Percentiles rank a stretch among this genome's conserved stretches.
Evolutionary conservation across 2,888 invertebrate species (phyloP).

Genomic region (Drosophila infuscata): DNA sequence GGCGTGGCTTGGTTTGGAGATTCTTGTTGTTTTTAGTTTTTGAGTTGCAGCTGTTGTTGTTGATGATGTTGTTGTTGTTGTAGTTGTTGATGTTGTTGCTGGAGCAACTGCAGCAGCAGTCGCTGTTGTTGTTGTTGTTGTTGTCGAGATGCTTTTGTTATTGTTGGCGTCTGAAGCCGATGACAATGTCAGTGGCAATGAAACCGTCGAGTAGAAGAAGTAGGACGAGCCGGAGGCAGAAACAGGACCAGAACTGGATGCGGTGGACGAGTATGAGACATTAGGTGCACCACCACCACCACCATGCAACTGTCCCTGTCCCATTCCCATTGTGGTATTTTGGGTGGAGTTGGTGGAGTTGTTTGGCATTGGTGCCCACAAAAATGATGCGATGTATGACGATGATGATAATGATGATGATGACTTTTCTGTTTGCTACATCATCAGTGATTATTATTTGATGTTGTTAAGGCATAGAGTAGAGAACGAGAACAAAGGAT

Average conservation of each 20-base stretch:
- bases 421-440: constrained; percentile 67
- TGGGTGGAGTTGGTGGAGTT: constrained; percentile 14
- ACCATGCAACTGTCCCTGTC: constrained; percentile 6
- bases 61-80: constrained; percentile 27
- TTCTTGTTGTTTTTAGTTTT: constrained; percentile 39
- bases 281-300: constrained; percentile 27
- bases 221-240: constrained; percentile 28
- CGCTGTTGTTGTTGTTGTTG: constrained; percentile 27
- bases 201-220: constrained; percentile 58
- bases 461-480: constrained; percentile 27
- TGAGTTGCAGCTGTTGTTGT: constrained; percentile 52
- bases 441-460: constrained; percentile 12
- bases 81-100: constrained; percentile 18
- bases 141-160: constrained; percentile 38
- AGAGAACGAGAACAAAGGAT: constrained; percentile 51
- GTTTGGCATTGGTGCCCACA: constrained; percentile 68
- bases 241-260: constrained; percentile 20
- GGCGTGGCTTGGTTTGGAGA: constrained; percentile 44
- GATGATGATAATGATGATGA: constrained; percentile 53
- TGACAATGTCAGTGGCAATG: constrained; percentile 56
- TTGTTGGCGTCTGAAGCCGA: constrained; percentile 27
- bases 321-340: constrained; percentile 25
- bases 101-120: background rate
- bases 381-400: constrained; percentile 67
- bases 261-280: constrained; percentile 32